Conservation (phyloP, 2,797 vertebrate species). For the Sebastes paucispinis region DNA sequence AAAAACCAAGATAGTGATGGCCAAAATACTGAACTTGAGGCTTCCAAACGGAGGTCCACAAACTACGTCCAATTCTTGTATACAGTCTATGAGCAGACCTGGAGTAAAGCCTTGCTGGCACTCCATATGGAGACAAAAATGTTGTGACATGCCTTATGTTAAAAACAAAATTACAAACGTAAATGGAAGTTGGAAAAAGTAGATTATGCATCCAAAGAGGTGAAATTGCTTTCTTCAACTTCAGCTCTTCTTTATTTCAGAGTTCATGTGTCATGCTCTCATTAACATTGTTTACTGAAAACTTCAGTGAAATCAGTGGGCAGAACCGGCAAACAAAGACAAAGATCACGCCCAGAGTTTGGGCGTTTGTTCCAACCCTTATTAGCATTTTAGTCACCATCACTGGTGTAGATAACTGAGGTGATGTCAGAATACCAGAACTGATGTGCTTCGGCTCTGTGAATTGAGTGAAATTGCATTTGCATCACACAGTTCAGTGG, state of each 20-base stretch:
- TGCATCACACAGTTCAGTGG: constrained; percentile 38
- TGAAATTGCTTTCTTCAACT: not conserved
- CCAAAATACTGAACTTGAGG: no score
- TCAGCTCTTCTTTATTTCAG: not conserved
- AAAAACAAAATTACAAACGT: not conserved
- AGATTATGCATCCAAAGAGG: not conserved
- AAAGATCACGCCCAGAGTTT: not conserved
- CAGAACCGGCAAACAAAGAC: not conserved
- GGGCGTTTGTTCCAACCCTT: not conserved
- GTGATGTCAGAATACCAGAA: constrained; percentile 10
- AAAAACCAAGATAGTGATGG: no score
- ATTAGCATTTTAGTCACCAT: not conserved
- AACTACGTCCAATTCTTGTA: no score
- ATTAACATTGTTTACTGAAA: not conserved
- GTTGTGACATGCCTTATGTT: not conserved
- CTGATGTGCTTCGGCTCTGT: not conserved
- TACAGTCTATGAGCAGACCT: no score
- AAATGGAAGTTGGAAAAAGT: not conserved
- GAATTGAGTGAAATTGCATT: constrained; percentile 45
- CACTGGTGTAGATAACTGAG: not conserved
- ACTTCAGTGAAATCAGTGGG: not conserved
- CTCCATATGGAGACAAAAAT: not conserved
- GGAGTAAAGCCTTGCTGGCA: not conserved
- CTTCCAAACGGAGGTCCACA: no score
- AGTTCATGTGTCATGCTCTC: not conserved